Evolutionary conservation across 2,888 invertebrate species (phyloP), one percentile per base, ranked within the genome.

Genomic region (Sialis fuliginosa): DNA sequence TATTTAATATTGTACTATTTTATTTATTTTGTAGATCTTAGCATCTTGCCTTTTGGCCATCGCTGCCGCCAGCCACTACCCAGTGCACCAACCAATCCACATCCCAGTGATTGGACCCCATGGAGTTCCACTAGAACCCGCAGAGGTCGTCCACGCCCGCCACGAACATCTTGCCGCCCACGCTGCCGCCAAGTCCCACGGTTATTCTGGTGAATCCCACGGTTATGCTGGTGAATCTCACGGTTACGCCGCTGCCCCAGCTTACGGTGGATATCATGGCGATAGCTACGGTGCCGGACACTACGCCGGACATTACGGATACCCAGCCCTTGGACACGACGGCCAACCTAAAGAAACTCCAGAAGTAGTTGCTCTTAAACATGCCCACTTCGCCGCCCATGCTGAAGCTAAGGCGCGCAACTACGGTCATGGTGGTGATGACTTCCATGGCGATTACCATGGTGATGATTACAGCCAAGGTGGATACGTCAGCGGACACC

Each of bases 401-500:
- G 44, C 48, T 35, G 42, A 42, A 47, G 47, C 47, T 6, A 10
- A 32, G 10, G 10, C 39, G 30, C 45, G 12, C 7, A 33, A 22
- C 31, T 8, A 10, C 34, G 42, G 12, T 9, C 34, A 31, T 9
- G 10, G 9, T 31, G 13, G 4, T 9, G 9, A 9, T 9, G 30
- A 30, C 1, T 10, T 6, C 35, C 35, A 42, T 42, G 34, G 37
- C 3, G 37, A 12, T 31, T 42, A 34, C 13, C 60, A 64, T 45
- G 66, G 67, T 34, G 31, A 10, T 13, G 33, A 10, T 5, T 10
- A 22, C 7, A 33, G 12, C 31, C 9, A 10, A 30, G 42, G 12
- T 30, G 42, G 35, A n/a, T 12, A n/a, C 10, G 13, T 4, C 10
- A 6, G 10, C 10, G 30, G 32, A 1, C 22, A 8, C 35, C 35